phyloP scores from a whole-genome alignment of 2,113 vertebrate genomes.

The Accipiter virgatus region DNA sequence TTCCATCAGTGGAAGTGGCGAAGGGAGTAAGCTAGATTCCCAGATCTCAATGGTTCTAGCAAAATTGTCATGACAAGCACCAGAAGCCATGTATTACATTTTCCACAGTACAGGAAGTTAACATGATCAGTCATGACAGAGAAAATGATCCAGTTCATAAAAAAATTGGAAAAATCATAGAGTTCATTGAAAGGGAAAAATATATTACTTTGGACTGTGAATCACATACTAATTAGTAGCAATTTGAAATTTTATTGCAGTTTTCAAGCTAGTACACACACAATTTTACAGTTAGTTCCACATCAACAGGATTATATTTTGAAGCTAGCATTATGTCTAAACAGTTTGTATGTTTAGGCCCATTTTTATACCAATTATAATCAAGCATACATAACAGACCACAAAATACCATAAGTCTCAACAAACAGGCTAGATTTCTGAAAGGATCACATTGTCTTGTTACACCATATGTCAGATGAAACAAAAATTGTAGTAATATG shows the following conservation, averaged over 20 bases:
- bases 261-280: neutral
- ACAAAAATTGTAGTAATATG: constrained; percentile 49
- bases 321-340: constrained; percentile 29
- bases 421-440: constrained; percentile 55
- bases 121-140: neutral
- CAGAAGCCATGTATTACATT: neutral
- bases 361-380: constrained; percentile 60
- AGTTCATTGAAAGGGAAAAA: neutral
- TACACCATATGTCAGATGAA: constrained; percentile 59
- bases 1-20: neutral
- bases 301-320: constrained; percentile 21
- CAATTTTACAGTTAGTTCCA: constrained; percentile 6
- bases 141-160: neutral
- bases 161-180: neutral
- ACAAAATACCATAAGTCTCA: constrained; percentile 49
- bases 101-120: neutral
- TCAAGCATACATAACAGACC: constrained; percentile 40
- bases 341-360: constrained; percentile 53
- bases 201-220: neutral
- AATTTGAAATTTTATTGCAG: constrained; percentile 2
- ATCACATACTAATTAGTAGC: neutral
- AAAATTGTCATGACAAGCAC: neutral
- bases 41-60: neutral
- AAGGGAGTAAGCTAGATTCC: neutral
- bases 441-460: constrained; percentile 55